These are phyloP conservation scores for Laupala kohalensis DNA, from an alignment of 1,140 invertebrate species.

Conservation along the genomic window DNA sequence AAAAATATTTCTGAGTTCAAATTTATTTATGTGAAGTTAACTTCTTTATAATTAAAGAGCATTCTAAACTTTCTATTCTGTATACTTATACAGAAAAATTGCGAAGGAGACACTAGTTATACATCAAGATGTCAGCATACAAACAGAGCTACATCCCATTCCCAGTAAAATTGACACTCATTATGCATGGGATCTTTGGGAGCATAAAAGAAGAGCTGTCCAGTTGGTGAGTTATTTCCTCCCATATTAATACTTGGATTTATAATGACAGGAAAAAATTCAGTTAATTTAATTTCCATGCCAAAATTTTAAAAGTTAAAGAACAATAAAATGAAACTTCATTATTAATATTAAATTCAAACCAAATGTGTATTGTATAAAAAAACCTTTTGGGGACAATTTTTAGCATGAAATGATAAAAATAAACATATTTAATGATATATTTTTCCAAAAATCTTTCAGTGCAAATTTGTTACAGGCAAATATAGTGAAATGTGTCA, in stretches of 20 bases:
- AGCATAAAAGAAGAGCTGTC: constrained; percentile 50
- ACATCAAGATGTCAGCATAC: constrained; percentile 42
- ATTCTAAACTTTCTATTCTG: not conserved
- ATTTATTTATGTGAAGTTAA: too few species aligned
- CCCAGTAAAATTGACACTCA: constrained; percentile 45
- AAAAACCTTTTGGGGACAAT: too few species aligned
- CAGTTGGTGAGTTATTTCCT: constrained; percentile 40
- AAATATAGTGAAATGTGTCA: constrained; percentile 37
- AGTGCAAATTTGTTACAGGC: constrained; percentile 27
- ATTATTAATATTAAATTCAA: too few species aligned
- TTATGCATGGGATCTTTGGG: constrained; percentile 67
- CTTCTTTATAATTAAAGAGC: not conserved
- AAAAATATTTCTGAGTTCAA: too few species aligned
- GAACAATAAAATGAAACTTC: too few species aligned
- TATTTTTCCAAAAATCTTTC: not conserved
- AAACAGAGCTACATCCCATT: constrained; percentile 56
- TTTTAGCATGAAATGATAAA: too few species aligned
- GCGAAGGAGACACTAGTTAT: constrained; percentile 14
- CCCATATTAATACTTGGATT: too few species aligned
- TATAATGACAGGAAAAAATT: too few species aligned
- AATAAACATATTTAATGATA: not conserved
- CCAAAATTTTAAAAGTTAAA: too few species aligned
- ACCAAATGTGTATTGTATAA: too few species aligned
- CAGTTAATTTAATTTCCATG: too few species aligned
- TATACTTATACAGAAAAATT: not conserved